These are phyloP conservation scores for Echeneis naucrates DNA, from an alignment of 2,797 vertebrate species.

Conservation along the genomic window DNA sequence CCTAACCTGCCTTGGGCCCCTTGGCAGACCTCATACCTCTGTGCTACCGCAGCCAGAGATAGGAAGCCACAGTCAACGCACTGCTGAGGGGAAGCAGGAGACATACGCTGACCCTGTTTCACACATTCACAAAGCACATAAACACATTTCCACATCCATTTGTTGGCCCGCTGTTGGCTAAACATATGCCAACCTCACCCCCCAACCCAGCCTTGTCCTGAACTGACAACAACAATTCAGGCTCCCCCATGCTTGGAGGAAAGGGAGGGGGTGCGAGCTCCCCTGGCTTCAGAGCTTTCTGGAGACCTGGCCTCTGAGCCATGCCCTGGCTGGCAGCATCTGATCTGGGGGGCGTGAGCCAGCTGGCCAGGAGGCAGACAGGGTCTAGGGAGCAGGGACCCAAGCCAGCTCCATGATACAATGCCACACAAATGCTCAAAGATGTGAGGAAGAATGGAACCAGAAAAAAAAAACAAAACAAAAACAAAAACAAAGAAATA, in stretches of 20 bases:
- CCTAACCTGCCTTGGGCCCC: constrained; percentile 68
- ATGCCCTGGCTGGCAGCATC: constrained; percentile 81
- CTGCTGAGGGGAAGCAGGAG: constrained; percentile 32
- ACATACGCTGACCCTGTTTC: constrained; percentile 26
- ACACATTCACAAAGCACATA: constrained; percentile 21
- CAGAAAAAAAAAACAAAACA: constrained; percentile 35
- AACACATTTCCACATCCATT: constrained; percentile 45
- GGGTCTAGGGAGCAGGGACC: constrained; percentile 82
- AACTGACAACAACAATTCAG: constrained; percentile 65
- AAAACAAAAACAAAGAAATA: constrained; percentile 31
- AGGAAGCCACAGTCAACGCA: constrained; percentile 53
- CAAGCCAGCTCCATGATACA: constrained; percentile 83
- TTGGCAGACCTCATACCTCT: constrained; percentile 73
- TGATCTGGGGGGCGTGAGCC: constrained; percentile 74
- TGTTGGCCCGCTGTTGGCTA: constrained; percentile 50
- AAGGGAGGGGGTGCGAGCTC: constrained; percentile 59
- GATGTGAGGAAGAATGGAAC: constrained; percentile 84
- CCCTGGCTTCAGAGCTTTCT: constrained; percentile 68
- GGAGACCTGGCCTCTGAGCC: constrained; percentile 77
- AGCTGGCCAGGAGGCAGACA: constrained; percentile 85
- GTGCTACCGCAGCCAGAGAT: constrained; percentile 58
- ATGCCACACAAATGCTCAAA: constrained; percentile 86
- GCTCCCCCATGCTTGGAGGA: constrained; percentile 54
- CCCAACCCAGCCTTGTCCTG: constrained; percentile 35
- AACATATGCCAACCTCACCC: constrained; percentile 50